These are phyloP conservation scores for Drosophila tanythrix DNA, from an alignment of 2,888 invertebrate genomes.

Conservation along the genomic window DNA sequence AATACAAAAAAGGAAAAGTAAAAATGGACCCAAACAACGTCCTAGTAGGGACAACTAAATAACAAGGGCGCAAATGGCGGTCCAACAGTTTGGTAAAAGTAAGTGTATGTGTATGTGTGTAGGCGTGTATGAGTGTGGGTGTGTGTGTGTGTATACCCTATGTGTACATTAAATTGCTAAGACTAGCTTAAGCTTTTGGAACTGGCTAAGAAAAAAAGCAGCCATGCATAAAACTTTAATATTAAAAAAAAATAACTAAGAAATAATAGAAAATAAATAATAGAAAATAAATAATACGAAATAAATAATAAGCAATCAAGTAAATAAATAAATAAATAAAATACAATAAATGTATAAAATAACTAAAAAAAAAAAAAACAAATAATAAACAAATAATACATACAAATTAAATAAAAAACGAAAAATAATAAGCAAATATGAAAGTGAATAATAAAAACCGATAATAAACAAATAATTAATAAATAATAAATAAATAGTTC, in stretches of 20 bases:
- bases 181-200: background rate
- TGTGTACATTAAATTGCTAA: background rate
- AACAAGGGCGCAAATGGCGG: slow-evolving; percentile 46
- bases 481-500: background rate
- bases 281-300: background rate
- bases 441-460: background rate
- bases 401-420: background rate
- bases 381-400: background rate
- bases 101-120: background rate
- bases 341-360: background rate
- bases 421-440: background rate
- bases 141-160: background rate
- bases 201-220: background rate
- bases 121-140: background rate
- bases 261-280: background rate
- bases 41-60: slow-evolving; percentile 42
- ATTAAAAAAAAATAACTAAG: background rate
- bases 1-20: slow-evolving; percentile 15
- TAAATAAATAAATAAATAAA: background rate
- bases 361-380: background rate
- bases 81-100: slow-evolving; percentile 20
- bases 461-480: background rate
- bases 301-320: background rate
- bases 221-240: background rate
- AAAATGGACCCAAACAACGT: slow-evolving; percentile 57